phyloP scores from a whole-genome alignment of 2,888 invertebrate genomes.

The Limnephilus lunatus region DNA sequence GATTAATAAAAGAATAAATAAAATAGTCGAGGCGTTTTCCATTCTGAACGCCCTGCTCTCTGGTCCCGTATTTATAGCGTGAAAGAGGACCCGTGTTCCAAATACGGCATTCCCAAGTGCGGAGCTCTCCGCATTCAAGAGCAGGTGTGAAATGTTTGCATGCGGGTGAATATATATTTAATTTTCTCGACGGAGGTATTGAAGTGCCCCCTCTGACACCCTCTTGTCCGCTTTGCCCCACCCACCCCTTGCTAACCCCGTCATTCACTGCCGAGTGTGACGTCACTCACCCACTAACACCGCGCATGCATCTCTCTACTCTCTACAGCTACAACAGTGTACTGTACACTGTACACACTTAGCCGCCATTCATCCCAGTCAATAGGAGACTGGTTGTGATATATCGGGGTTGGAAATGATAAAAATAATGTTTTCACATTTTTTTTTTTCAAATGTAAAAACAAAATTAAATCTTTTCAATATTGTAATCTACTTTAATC shows the following conservation, averaged over 20 bases:
- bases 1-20: too few relatives aligned
- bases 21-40: neutral
- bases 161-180: slow-evolving; percentile 62
- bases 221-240: neutral
- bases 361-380: neutral
- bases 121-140: slow-evolving; percentile 36
- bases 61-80: neutral
- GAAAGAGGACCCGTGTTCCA: slow-evolving; percentile 53
- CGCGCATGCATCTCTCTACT: neutral
- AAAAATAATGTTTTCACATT: neutral
- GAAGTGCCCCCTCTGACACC: slow-evolving; percentile 27
- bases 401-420: neutral
- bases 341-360: neutral
- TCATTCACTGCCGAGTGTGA: slow-evolving; percentile 1
- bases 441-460: too few relatives aligned
- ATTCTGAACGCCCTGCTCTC: neutral
- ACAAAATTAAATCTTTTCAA: too few relatives aligned
- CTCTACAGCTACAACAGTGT: neutral
- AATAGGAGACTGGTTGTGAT: neutral
- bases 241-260: neutral
- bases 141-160: slow-evolving; percentile 61
- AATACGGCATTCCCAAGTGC: slow-evolving; percentile 60
- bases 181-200: slow-evolving; percentile 51
- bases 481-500: too few relatives aligned
- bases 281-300: neutral